Evolutionary conservation across 2,888 invertebrate genomes (phyloP).

Genomic region (Melikaiella ostensackeni): DNA sequence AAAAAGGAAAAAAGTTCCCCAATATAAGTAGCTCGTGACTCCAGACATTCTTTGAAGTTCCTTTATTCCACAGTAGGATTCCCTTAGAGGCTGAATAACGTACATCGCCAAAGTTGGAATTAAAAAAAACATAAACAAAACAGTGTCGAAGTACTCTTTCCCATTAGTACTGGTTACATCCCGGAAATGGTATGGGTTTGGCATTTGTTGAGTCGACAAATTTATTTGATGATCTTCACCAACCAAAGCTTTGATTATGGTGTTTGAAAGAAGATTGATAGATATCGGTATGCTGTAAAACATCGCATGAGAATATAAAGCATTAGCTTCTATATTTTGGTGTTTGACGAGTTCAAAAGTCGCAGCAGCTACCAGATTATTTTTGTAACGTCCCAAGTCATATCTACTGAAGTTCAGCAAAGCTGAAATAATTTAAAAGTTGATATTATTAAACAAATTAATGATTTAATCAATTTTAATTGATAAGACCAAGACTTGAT

Average conservation of each 20-base stretch:
- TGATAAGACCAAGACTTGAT: no score
- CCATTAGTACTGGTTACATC: conserved; percentile 42
- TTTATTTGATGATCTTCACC: conserved; percentile 65
- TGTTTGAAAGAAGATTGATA: conserved; percentile 78
- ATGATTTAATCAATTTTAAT: not conserved
- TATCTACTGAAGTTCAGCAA: conserved; percentile 72
- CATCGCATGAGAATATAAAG: conserved; percentile 78
- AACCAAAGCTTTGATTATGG: conserved; percentile 68
- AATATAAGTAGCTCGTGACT: conserved; percentile 81
- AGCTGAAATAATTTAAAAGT: conserved; percentile 71
- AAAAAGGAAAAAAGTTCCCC: conserved; percentile 81
- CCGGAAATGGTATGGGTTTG: conserved; percentile 46
- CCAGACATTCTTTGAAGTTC: conserved; percentile 85
- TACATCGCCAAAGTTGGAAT: conserved; percentile 76
- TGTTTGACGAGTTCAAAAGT: conserved; percentile 73
- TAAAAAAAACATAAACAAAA: conserved; percentile 61
- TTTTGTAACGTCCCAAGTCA: conserved; percentile 77
- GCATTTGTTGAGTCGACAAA: conserved; percentile 64
- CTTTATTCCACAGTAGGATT: conserved; percentile 82
- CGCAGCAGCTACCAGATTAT: conserved; percentile 78
- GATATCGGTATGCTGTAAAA: conserved; percentile 80
- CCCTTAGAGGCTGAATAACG: conserved; percentile 82
- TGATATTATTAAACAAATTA: not conserved
- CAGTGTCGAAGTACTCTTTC: conserved; percentile 49
- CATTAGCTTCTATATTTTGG: conserved; percentile 64